Evolutionary conservation across 2,797 vertebrate species (phyloP).

Genomic region (Phyllotis vaccarum): DNA sequence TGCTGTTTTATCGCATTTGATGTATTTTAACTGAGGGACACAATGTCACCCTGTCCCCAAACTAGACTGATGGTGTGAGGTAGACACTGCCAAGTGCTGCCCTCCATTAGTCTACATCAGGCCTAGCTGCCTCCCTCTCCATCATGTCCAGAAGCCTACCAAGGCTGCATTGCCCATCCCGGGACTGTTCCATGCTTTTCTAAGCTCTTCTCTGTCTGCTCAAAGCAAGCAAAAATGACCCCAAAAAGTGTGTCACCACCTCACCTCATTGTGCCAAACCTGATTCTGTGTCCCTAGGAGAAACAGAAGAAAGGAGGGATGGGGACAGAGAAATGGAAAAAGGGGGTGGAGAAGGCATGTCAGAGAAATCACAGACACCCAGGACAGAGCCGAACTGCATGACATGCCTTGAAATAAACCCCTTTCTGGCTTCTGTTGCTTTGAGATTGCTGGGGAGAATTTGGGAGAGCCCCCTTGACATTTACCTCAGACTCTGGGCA

Average conservation of each 20-base stretch:
- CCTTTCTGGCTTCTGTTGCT: neutral
- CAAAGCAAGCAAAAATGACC: neutral
- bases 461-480: neutral
- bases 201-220: neutral
- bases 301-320: neutral
- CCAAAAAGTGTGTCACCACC: neutral
- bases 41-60: neutral
- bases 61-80: neutral
- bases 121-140: neutral
- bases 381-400: neutral
- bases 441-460: neutral
- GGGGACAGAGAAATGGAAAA: neutral
- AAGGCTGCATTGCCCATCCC: neutral
- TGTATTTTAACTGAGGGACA: neutral
- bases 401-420: neutral
- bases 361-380: no score
- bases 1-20: neutral
- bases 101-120: neutral
- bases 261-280: neutral
- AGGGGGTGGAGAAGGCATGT: no score
- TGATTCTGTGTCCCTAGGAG: neutral
- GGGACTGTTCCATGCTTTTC: neutral
- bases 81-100: neutral
- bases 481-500: neutral
- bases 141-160: neutral